phyloP scores from a whole-genome alignment of 2,797 vertebrate species.

The Dipus sagitta region DNA sequence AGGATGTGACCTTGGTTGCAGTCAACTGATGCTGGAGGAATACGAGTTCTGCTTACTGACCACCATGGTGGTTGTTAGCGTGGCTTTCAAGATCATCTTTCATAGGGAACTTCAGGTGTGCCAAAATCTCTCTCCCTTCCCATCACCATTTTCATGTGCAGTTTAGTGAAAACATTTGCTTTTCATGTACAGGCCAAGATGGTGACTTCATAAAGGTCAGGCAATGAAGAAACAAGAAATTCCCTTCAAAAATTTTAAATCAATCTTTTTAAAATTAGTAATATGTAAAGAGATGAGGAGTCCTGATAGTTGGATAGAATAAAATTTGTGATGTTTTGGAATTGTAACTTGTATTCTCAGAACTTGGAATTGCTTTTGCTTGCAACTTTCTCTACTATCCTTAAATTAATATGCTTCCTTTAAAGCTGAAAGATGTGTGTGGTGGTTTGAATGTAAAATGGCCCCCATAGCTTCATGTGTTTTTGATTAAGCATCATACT shows the following conservation, averaged over 20 bases:
- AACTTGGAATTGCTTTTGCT: background rate
- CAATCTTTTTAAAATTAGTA: conserved; percentile 62
- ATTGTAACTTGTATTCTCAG: background rate
- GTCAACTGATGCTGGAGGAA: background rate
- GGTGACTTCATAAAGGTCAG: conserved; percentile 75
- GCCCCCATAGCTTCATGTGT: too few species aligned
- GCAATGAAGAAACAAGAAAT: conserved; percentile 54
- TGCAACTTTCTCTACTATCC: conserved; percentile 17
- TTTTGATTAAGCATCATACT: too few species aligned
- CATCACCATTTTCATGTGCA: conserved; percentile 71
- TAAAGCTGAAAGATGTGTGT: background rate
- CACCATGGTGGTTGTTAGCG: conserved; percentile 72
- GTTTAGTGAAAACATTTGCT: conserved; percentile 72
- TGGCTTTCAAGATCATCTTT: conserved; percentile 67
- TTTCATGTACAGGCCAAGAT: conserved; percentile 73
- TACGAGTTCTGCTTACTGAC: conserved; percentile 62
- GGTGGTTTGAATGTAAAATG: too few species aligned
- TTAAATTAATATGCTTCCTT: background rate
- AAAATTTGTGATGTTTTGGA: background rate
- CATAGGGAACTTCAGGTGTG: background rate
- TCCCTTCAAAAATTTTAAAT: conserved; percentile 70
- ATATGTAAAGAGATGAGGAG: conserved; percentile 18
- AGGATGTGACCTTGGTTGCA: conserved; percentile 61
- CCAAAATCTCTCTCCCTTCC: conserved; percentile 62
- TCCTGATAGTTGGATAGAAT: background rate